Evolutionary conservation across 2,888 invertebrate genomes (phyloP), one percentile per base, ranked within the genome.

Genomic region (Chloroclystis v-ata): DNA sequence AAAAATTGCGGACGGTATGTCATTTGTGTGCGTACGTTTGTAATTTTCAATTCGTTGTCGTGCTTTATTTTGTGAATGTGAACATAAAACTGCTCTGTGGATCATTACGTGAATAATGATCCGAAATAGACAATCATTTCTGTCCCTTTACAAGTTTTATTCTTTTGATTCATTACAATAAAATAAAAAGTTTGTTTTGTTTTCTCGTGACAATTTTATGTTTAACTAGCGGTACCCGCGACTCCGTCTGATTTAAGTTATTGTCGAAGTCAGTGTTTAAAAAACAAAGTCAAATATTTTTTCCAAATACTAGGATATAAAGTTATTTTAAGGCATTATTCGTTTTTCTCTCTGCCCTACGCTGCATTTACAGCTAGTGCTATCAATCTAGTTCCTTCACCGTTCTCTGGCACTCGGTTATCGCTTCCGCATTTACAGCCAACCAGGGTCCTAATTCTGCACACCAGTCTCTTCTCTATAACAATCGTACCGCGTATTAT

Each of bases 331-430:
- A n/a, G n/a, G n/a, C n/a, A n/a, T n/a, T n/a, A n/a, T n/a, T n/a
- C n/a, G n/a, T n/a, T n/a, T n/a, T n/a, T n/a, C n/a, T n/a, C n/a
- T n/a, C n/a, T n/a, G n/a, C n/a, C n/a, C n/a, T n/a, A n/a, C n/a
- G n/a, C n/a, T n/a, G n/a, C n/a, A n/a, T n/a, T n/a, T 20, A 20
- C 20, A 20, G 71, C 71, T 75, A 75, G 73, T 78, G 73, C 64
- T 63, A 33, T 45, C 71, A 75, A 83, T 82, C 80, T 78, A 79
- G 82, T 82, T 71, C 75, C 74, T 76, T 82, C 73, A 69, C 71
- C 75, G 74, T 74, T 69, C 67, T 66, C 71, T 64, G 47, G 46
- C 37, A 53, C 45, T 49, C 43, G 42, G 73, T 77, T 77, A 76
- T 77, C 74, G 69, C 72, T 81, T 82, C 80, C 82, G 78, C 75